Conservation (phyloP, 2,888 invertebrate species). For the Drosophila anomelani region DNA sequence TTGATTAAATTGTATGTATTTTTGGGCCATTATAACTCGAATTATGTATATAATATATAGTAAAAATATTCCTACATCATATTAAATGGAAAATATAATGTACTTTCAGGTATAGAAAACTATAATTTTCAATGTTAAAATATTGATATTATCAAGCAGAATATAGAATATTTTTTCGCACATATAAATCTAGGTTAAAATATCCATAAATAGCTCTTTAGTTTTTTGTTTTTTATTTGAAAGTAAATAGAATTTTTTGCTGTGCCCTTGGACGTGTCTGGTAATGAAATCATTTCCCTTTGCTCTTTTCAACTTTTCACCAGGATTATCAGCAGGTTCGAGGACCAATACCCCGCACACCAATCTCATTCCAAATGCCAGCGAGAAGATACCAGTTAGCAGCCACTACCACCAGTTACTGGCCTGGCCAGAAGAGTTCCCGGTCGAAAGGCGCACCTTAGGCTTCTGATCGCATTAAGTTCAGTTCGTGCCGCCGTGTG, state of each 20-base stretch:
- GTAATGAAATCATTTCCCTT: conserved; percentile 79
- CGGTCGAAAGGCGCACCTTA: conserved; percentile 26
- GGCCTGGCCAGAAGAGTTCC: conserved; percentile 17
- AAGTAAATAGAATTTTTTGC: background rate
- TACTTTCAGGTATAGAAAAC: no score
- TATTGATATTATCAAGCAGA: no score
- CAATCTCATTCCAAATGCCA: conserved; percentile 8
- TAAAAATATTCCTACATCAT: no score
- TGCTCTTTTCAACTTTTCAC: conserved; percentile 76
- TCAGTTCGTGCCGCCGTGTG: conserved; percentile 34
- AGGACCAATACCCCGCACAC: conserved; percentile 15
- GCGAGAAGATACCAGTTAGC: conserved; percentile 15
- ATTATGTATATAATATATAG: no score
- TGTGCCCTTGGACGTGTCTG: conserved; percentile 69
- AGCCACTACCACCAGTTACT: conserved; percentile 12
- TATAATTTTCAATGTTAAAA: no score
- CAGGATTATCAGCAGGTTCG: conserved; percentile 63
- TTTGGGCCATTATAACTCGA: no score
- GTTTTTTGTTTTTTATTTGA: no score
- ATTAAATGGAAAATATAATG: no score
- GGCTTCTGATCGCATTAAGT: conserved; percentile 48
- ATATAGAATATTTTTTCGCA: no score
- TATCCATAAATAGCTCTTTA: no score
- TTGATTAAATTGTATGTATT: no score
- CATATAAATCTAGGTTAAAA: no score